phyloP scores from a whole-genome alignment of 1,140 invertebrate species.

The Hyles vespertilio region DNA sequence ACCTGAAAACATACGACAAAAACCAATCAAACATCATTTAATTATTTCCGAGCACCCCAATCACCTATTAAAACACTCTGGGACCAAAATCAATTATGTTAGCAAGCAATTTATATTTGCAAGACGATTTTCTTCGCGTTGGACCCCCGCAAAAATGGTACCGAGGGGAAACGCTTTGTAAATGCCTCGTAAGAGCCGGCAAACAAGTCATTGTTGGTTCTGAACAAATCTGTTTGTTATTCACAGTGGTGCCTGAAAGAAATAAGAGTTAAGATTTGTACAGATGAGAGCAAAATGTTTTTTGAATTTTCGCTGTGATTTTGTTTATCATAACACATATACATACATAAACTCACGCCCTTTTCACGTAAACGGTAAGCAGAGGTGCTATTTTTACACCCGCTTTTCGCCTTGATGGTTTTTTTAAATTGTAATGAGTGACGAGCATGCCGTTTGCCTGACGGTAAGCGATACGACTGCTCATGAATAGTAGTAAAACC shows the following conservation, averaged over 20 bases:
- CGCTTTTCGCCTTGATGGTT: too few relatives aligned
- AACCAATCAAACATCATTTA: too few relatives aligned
- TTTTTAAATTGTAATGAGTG: too few relatives aligned
- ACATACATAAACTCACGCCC: too few relatives aligned
- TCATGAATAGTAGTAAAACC: too few relatives aligned
- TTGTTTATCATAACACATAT: too few relatives aligned
- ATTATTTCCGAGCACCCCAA: not conserved
- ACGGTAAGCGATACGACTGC: too few relatives aligned
- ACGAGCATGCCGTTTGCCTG: too few relatives aligned
- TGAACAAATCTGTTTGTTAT: constrained; percentile 12
- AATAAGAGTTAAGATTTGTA: not conserved
- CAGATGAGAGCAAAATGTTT: constrained; percentile 1
- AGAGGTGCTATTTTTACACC: too few relatives aligned
- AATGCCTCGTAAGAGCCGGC: constrained; percentile 3
- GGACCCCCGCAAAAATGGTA: constrained; percentile 1
- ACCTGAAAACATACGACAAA: too few relatives aligned
- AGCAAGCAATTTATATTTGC: constrained; percentile 1
- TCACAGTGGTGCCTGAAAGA: constrained; percentile 4
- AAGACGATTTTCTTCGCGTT: not conserved
- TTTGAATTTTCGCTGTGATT: too few relatives aligned
- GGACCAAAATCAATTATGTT: constrained; percentile 10
- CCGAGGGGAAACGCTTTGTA: constrained; percentile 3
- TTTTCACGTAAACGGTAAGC: too few relatives aligned
- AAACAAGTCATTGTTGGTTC: constrained; percentile 10
- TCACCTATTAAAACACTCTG: not conserved